Conservation (phyloP, 37 sponge, comb jelly and placozoan genomes). For the Crambe crambe region DNA sequence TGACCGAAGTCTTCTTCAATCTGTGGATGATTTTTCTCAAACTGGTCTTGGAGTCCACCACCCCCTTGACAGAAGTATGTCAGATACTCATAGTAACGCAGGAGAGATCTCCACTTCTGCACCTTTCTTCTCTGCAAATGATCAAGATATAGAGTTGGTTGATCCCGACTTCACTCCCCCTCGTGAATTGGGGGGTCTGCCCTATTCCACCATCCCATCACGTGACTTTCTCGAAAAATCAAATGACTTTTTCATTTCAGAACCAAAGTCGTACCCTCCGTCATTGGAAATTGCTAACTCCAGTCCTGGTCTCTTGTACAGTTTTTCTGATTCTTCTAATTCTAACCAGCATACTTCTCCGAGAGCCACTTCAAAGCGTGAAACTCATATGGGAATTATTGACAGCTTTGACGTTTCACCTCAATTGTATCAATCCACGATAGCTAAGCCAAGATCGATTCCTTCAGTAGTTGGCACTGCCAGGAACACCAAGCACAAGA, state of each 20-base stretch:
- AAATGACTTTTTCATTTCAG: background rate
- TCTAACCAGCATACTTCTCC: too few relatives aligned
- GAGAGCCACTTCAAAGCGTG: too few relatives aligned
- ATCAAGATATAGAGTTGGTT: background rate
- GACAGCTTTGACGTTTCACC: constrained; percentile 18
- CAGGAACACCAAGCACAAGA: background rate
- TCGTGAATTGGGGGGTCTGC: background rate
- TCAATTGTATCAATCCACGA: background rate
- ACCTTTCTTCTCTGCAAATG: constrained; percentile 30
- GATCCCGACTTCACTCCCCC: background rate
- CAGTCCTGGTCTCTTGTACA: constrained; percentile 13
- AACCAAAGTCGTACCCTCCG: background rate
- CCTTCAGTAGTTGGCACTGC: background rate
- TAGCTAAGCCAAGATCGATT: background rate
- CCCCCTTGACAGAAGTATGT: background rate
- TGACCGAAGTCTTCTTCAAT: too few relatives aligned
- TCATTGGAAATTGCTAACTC: background rate
- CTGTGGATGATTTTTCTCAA: too few relatives aligned
- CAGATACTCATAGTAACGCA: constrained; percentile 10
- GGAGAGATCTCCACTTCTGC: background rate
- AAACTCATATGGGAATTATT: background rate
- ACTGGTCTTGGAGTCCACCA: background rate
- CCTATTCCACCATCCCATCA: too few relatives aligned
- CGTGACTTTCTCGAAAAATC: background rate
- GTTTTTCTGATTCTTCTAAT: constrained; percentile 10